Base-by-base conservation (phyloP, 2,113 vertebrate species). In the Microcebus murinus region DNA sequence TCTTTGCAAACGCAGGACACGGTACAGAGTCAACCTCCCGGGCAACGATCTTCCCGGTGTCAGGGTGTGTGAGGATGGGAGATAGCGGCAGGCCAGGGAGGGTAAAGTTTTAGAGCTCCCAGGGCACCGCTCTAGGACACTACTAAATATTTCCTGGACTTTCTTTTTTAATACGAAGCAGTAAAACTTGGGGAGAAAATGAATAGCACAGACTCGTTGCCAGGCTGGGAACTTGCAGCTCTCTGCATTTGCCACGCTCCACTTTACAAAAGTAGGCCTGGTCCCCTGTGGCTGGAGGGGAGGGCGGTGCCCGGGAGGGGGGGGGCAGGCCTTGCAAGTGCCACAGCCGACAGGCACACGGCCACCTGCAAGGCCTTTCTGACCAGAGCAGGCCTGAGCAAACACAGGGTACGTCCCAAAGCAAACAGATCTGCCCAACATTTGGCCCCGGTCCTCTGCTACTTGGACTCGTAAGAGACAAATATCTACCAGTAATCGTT, bases 91-190 rank as follows among this genome's bases (percentile, higher is more conserved):
- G 42, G 39, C 68, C 9, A 55, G 52, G 18, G 65, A 23, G 17
- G 1, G 11, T 12, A 9, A 91, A 89, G 9, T 25, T 63, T 13
- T 52, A 92, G 4, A 29, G 17, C n/a, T 23, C 50, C 59, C 29
- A 36, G n/a, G 50, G 31, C 36, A 34, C 45, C 39, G 82, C 55
- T 48, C 42, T 50, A 42, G 0, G 1, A 17, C 6, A 25, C 39
- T 31, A 68, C 87, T 88, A 50, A 96, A 57, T 88, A 81, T 88
- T 95, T 92, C 90, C 87, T 82, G 48, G 27, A 82, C 86, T 88
- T 90, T 77, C 57, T 71, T 81, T 95, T 96, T 93, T 39, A 88
- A 92, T n/a, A 86, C 7, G 48, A 59, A 89, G 77, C 91, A 74
- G 50, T 88, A 83, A 94, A 97, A 86, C 70, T 10, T 50, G 39